Percentiles rank a stretch among this genome's conserved stretches.
These are phyloP conservation scores for Zootermopsis nevadensis DNA, from an alignment of 2,888 invertebrate species.

Conservation along the genomic window DNA sequence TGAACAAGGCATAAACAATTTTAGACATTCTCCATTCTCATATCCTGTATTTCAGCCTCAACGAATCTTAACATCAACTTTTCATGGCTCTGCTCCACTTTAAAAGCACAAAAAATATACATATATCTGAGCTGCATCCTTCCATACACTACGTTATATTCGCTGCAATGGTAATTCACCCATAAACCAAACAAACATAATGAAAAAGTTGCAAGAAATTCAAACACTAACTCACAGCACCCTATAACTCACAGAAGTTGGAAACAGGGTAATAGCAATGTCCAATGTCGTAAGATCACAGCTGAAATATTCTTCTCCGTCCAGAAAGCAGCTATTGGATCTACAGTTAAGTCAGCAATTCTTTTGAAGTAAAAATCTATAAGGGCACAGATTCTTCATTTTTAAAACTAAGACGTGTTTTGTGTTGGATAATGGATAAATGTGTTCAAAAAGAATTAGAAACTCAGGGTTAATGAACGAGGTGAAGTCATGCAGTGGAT, in stretches of 20 bases:
- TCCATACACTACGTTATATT: background rate
- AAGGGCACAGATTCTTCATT: background rate
- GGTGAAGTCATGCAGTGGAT: too few relatives aligned
- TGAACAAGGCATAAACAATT: too few relatives aligned
- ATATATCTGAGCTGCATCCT: background rate
- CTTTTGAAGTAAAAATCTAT: background rate
- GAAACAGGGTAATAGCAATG: background rate
- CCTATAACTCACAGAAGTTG: background rate
- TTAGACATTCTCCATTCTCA: too few relatives aligned
- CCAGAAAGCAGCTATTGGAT: background rate
- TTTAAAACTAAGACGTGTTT: background rate
- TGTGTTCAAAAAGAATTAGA: too few relatives aligned
- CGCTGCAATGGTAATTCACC: conserved; percentile 22
- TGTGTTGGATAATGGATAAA: too few relatives aligned
- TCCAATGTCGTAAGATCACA: background rate
- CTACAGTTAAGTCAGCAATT: background rate
- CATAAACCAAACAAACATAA: conserved; percentile 28
- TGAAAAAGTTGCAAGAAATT: conserved; percentile 19
- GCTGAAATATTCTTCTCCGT: background rate
- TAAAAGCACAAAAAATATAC: background rate
- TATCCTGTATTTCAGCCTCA: too few relatives aligned
- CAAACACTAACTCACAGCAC: conserved; percentile 1
- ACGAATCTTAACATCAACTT: too few relatives aligned
- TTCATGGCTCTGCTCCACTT: background rate
- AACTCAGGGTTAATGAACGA: too few relatives aligned